Evolutionary conservation across 2,888 invertebrate species (phyloP), one percentile per base, ranked within the genome.

Genomic region (Dryadula phaetusa): DNA sequence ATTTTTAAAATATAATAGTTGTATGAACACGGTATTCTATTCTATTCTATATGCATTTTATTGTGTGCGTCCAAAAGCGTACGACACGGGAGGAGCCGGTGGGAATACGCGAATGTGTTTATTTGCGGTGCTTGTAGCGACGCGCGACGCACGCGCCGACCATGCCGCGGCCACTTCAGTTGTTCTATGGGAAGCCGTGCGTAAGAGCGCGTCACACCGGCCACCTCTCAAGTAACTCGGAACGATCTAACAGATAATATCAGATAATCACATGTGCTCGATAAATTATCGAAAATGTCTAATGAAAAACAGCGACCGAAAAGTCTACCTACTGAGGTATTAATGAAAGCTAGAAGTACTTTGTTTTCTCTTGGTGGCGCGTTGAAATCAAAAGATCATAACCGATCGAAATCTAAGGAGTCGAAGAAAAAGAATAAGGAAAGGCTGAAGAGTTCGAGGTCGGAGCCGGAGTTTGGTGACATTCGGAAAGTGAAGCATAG

Each of bases 321-420:
- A 75, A 93, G 84, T 69, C 77, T 93, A 46, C 92, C 93, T 0
- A 82, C 87, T 6, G 93, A 92, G 77, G 93, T 93, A 0, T 75
- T 93, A 52, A 72, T 88, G 18, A 90, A 90, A 77, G 93, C 93
- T 1, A 82, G 90, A 66, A 92, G 85, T 70, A 92, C 93, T 22
- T 76, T 93, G n/a, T 84, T 88, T 18, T 90, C 90, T 1, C 77
- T 93, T 60, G 83, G 92, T 34, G 92, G 91, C 56, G 93, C 89
- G 14, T 77, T 94, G 18, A 94, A 93, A 80, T 76, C 90, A 10
- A 90, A 85, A 67, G 87, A 89, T 1, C 79, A 75, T 0, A 88
- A 86, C 70, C 63, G 75, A 34, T 74, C 81, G 1, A 94, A 94
- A 65, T 56, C 56, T 40, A 83, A 93, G 61, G 93, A 93, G 44